Conservation (phyloP, 2,797 vertebrate genomes). For the Cynodonichthys magdalenae region DNA sequence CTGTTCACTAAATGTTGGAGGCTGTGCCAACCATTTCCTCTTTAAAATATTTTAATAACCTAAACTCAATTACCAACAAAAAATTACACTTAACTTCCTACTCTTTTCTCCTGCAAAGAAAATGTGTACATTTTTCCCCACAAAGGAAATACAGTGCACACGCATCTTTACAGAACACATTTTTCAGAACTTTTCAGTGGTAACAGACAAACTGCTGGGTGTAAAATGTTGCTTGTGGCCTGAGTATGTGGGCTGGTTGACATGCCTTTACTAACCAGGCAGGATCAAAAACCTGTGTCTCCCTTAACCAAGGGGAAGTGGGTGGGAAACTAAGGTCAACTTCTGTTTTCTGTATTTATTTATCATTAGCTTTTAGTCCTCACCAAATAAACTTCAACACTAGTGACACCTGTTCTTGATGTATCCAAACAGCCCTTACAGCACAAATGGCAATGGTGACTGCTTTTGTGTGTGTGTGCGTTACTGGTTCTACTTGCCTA, state of each 20-base stretch:
- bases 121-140: constrained; percentile 26
- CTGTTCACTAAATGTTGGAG: too few relatives aligned
- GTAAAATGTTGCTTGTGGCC: constrained; percentile 45
- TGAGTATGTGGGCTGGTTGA: constrained; percentile 40
- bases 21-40: constrained; percentile 17
- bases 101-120: constrained; percentile 43
- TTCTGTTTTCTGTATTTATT: constrained; percentile 54
- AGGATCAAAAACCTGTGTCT: constrained; percentile 51
- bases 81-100: constrained; percentile 52
- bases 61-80: constrained; percentile 52
- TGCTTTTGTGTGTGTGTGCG: constrained; percentile 30
- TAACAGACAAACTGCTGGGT: constrained; percentile 16
- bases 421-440: constrained; percentile 56
- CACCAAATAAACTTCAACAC: constrained; percentile 42
- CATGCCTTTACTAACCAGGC: constrained; percentile 51
- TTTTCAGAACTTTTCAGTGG: constrained; percentile 38
- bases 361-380: constrained; percentile 47
- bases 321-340: constrained; percentile 34
- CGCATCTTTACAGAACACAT: constrained; percentile 21
- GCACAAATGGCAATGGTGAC: constrained; percentile 44
- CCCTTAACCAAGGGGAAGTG: constrained; percentile 52
- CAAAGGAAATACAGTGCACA: constrained; percentile 56
- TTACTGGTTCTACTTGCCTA: constrained; percentile 1
- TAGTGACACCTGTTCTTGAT: constrained; percentile 50
- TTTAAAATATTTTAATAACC: constrained; percentile 58